These are phyloP conservation scores for Mesitornis unicolor DNA, from an alignment of 2,113 vertebrate genomes.

Conservation along the genomic window DNA sequence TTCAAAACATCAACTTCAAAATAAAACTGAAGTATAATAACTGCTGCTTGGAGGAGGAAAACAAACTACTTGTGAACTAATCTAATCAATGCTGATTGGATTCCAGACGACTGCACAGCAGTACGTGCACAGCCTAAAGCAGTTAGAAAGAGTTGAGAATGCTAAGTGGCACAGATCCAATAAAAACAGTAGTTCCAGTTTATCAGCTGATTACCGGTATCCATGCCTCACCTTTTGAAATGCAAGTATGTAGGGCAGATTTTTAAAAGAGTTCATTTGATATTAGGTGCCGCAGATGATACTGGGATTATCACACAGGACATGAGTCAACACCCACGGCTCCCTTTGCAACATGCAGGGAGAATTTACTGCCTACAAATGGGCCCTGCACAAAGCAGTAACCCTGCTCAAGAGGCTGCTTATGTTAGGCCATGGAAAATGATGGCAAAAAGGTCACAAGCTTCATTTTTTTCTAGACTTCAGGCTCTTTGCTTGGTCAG, in stretches of 20 bases:
- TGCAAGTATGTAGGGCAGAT: neutral
- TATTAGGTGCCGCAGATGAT: neutral
- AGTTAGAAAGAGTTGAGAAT: neutral
- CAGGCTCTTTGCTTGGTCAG: neutral
- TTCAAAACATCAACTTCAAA: neutral
- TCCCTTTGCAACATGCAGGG: neutral
- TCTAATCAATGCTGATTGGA: neutral
- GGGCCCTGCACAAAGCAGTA: neutral
- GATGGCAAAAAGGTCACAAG: neutral
- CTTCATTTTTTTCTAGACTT: neutral
- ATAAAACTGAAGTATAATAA: neutral
- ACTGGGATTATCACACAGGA: no score
- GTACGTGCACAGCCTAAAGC: neutral
- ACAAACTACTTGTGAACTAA: neutral
- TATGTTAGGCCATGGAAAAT: neutral
- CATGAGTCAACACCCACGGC: neutral
- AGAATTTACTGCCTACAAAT: neutral
- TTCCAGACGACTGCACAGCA: neutral
- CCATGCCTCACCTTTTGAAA: neutral
- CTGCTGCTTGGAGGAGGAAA: neutral
- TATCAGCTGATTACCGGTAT: neutral
- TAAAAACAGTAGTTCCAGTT: neutral
- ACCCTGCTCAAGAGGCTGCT: neutral
- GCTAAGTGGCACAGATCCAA: neutral
- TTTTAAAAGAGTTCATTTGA: neutral